These are phyloP conservation scores for Mesoclemmys tuberculata DNA, from an alignment of 2,113 vertebrate genomes.

Conservation along the genomic window DNA sequence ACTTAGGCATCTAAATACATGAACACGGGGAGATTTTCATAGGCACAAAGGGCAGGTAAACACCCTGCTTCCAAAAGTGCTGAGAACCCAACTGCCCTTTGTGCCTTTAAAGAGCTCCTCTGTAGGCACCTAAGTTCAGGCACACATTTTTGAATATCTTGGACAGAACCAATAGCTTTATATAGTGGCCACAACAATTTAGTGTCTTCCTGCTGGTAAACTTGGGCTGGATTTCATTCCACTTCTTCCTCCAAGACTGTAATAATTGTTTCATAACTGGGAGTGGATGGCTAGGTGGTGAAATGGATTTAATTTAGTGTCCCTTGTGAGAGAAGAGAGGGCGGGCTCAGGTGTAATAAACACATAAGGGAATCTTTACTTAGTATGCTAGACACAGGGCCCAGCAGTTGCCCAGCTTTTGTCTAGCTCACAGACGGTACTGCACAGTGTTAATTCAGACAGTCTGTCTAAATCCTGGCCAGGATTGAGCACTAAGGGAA, in stretches of 20 bases:
- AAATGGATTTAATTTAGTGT: not conserved
- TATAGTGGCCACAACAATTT: not conserved
- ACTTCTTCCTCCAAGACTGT: not conserved
- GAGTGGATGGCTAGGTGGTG: not conserved
- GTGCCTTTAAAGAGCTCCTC: not conserved
- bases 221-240: too few species aligned
- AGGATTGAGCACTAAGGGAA: fast-evolving
- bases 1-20: not conserved
- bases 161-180: not conserved
- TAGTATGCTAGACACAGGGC: fast-evolving
- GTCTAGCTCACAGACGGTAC: not conserved
- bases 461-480: fast-evolving
- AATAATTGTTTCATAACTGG: not conserved
- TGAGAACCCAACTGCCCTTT: not conserved
- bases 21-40: not conserved
- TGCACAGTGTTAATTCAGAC: not conserved
- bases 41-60: not conserved
- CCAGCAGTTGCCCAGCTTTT: not conserved
- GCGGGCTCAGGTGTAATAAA: fast-evolving
- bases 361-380: not conserved
- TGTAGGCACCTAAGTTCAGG: not conserved
- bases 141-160: not conserved
- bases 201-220: too few species aligned
- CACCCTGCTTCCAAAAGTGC: not conserved
- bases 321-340: not conserved